Evolutionary conservation across 2,113 vertebrate species (phyloP).

Genomic region (Pomatostomus ruficeps): DNA sequence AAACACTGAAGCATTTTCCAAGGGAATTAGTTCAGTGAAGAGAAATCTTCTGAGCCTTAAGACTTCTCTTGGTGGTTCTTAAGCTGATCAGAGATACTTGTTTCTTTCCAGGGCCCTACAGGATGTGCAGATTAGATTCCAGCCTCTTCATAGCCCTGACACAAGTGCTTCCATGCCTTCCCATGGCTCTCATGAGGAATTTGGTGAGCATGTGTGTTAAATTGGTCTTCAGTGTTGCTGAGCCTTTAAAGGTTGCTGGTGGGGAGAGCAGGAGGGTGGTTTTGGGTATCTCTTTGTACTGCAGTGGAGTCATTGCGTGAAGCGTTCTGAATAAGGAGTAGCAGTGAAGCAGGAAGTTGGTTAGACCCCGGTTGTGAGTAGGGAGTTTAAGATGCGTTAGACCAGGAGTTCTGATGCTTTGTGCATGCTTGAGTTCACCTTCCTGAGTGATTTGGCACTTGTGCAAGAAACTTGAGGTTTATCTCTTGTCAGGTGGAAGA

Average conservation of each 20-base stretch:
- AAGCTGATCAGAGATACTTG: not conserved
- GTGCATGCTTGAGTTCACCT: not conserved
- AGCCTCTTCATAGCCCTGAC: constrained; percentile 81
- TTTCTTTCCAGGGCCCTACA: constrained; percentile 82
- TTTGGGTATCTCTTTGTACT: not conserved
- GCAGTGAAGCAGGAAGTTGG: not conserved
- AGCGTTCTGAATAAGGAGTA: not conserved
- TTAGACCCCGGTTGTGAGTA: not conserved
- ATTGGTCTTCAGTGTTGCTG: not conserved
- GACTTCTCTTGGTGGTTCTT: not conserved
- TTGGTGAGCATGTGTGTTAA: constrained; percentile 73
- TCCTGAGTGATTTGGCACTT: not conserved
- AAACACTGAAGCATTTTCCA: not conserved
- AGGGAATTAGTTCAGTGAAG: not conserved
- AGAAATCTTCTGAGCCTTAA: not conserved
- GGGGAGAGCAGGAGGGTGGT: not conserved
- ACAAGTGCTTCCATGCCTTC: constrained; percentile 71
- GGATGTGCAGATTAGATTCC: constrained; percentile 96
- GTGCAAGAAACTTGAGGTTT: not conserved
- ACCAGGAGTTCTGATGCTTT: not conserved
- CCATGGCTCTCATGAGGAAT: constrained; percentile 80
- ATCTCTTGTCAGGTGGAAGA: not conserved
- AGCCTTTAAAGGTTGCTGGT: not conserved
- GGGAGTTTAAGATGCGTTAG: not conserved
- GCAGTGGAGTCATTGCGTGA: not conserved